phyloP scores from a whole-genome alignment of 35 echinoderm and acorn worm species.

The Hemicentrotus pulcherrimus region DNA sequence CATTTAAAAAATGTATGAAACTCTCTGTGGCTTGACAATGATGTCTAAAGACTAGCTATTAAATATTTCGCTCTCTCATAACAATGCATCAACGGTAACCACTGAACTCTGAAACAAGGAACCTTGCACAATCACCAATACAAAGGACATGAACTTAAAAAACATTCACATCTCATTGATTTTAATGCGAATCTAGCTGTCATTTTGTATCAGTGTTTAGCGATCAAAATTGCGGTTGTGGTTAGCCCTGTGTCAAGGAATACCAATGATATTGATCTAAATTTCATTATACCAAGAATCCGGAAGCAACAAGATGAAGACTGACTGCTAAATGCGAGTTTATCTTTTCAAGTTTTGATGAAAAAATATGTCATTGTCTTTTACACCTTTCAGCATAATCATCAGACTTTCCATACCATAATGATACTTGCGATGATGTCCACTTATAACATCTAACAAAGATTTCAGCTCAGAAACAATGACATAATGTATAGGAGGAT shows the following conservation, averaged over 20 bases:
- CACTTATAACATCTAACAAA: no score
- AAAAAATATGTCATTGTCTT: not conserved
- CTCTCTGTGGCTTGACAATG: not conserved
- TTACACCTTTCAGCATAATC: not conserved
- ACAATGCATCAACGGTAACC: not conserved
- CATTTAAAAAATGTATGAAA: not conserved
- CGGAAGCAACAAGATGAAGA: not conserved
- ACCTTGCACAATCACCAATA: not conserved
- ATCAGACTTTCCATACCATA: not conserved
- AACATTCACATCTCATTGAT: not conserved
- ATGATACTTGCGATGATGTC: no score
- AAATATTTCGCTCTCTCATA: not conserved
- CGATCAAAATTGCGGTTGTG: not conserved
- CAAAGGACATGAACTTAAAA: not conserved
- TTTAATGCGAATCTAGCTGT: not conserved
- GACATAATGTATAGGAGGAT: no score
- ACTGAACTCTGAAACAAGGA: not conserved
- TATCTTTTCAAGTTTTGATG: not conserved
- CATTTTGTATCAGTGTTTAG: not conserved
- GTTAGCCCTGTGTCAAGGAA: not conserved
- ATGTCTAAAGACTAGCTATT: not conserved
- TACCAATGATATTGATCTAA: not conserved
- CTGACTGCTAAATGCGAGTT: not conserved
- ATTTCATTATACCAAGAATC: not conserved
- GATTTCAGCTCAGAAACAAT: not conserved